Evolutionary conservation across 2,113 vertebrate species (phyloP), one percentile per base, ranked within the genome.

Genomic region (Todiramphus chloris): DNA sequence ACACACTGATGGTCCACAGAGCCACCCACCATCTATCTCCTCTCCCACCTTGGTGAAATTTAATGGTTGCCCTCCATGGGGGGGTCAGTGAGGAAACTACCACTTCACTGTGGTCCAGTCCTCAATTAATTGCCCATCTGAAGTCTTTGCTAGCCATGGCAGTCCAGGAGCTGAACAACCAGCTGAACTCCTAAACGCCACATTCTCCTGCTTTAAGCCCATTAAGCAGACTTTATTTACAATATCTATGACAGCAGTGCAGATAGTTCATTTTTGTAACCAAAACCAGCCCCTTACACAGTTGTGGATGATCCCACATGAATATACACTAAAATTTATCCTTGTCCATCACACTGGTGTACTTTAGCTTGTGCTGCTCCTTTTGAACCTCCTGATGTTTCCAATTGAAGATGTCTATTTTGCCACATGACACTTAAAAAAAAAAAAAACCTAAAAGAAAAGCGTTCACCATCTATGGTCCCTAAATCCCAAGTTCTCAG

Each of bases 401-500:
- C 75, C 67, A 69, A 15, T 2, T 37, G 28, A 78, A 89, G 48
- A 27, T 84, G 31, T 27, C 21, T 87, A 21, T 11, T 35, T 13
- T 72, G 27, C 33, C 37, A 39, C 4, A 23, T 77, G 80, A 70
- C 2, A 0, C 44, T 73, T 62, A 19, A 70, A 41, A 66, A 79
- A 37, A 82, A 37, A 79, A 31, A 23, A 21, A 24, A 56, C 23
- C 64, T 63, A 48, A 87, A 92, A 78, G 28, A 72, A 86, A 86
- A 93, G 35, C 56, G 88, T 87, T 91, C 69, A 76, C 58, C 87
- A 62, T 67, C 66, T 83, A 4, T 76, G 23, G 62, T 94, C 92
- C 53, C 91, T 73, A 93, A 96, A 94, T 90, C 91, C 93, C 93
- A 64, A 96, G 86, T 95, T 92, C 92, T 94, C 91, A 89, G 83